Conservation (phyloP, 2,888 invertebrate species). For the Caenorhabditis sulstoni region DNA sequence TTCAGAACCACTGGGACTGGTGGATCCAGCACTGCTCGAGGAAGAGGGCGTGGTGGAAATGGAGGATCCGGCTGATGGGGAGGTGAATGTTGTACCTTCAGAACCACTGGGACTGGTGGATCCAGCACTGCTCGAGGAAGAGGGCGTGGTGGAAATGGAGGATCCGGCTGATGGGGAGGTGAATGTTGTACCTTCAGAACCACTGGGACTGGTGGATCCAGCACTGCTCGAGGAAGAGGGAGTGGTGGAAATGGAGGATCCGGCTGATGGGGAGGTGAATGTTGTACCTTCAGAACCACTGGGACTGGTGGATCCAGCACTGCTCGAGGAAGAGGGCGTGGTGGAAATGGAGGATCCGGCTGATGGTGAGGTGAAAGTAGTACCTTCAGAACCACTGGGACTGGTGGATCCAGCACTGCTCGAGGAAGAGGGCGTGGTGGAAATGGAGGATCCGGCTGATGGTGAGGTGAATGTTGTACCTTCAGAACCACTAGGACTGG, state of each 20-base stretch:
- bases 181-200: not conserved
- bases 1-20: constrained; percentile 1
- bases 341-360: not conserved
- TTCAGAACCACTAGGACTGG: not conserved
- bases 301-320: not conserved
- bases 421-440: not conserved
- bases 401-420: not conserved
- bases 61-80: not conserved
- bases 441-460: not conserved
- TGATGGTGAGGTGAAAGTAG: not conserved
- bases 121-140: not conserved
- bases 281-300: constrained; percentile 1
- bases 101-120: not conserved
- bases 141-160: not conserved
- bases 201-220: not conserved
- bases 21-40: not conserved
- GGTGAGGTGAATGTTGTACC: not conserved
- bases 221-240: not conserved
- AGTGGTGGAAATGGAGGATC: not conserved
- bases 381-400: not conserved
- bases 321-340: not conserved
- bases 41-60: not conserved
- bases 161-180: not conserved
- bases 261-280: not conserved
- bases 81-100: not conserved